Conservation (phyloP, 1,140 invertebrate species). For the Atta cephalotes region DNA sequence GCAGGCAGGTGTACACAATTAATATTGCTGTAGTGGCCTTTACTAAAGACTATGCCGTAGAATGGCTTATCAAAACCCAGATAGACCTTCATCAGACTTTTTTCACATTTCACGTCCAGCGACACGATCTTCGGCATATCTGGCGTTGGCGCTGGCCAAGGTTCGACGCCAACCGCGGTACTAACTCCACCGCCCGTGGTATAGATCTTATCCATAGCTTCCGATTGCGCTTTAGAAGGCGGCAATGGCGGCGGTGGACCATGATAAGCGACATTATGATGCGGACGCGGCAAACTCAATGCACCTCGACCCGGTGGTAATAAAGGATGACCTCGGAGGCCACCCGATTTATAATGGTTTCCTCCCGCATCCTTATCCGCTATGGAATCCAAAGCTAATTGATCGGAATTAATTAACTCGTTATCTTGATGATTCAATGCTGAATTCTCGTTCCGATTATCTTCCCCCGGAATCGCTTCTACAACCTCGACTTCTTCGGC, state of each 20-base stretch:
- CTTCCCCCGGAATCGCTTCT: constrained; percentile 87
- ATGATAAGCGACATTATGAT: constrained; percentile 88
- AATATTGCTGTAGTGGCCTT: constrained; percentile 96
- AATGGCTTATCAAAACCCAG: constrained; percentile 97
- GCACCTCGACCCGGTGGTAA: constrained; percentile 85
- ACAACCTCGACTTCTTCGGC: constrained; percentile 90
- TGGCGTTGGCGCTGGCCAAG: constrained; percentile 92
- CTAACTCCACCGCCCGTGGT: constrained; percentile 79
- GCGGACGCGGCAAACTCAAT: constrained; percentile 85
- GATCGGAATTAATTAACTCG: constrained; percentile 86
- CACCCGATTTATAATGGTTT: constrained; percentile 85
- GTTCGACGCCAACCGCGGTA: constrained; percentile 87
- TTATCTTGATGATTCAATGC: constrained; percentile 77
- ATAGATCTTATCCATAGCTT: constrained; percentile 89
- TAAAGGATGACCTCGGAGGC: constrained; percentile 87
- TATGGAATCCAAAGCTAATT: constrained; percentile 89
- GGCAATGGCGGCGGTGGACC: constrained; percentile 89
- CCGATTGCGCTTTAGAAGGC: constrained; percentile 79
- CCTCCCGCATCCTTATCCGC: constrained; percentile 87
- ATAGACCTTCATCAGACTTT: constrained; percentile 96
- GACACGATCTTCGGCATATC: constrained; percentile 97
- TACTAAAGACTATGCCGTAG: constrained; percentile 97
- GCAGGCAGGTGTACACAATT: constrained; percentile 97
- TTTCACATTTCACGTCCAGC: constrained; percentile 97
- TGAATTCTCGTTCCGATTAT: constrained; percentile 85